Evolutionary conservation across 2,888 invertebrate genomes (phyloP).

Genomic region (Eugnorisma glareosa): DNA sequence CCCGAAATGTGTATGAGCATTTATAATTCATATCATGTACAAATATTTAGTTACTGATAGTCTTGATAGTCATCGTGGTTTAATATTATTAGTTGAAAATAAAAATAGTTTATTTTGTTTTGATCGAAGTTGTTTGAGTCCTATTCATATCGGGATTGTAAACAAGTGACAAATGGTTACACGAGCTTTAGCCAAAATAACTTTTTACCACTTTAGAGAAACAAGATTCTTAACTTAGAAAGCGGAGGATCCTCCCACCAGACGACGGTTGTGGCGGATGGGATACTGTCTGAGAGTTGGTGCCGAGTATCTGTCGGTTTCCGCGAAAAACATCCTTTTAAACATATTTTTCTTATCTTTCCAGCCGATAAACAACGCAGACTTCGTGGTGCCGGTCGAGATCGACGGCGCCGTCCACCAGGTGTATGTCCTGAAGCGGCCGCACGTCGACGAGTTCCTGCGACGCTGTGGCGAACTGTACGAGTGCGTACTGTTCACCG

Average conservation of each 20-base stretch:
- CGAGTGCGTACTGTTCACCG: constrained; percentile 99
- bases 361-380: constrained; percentile 99
- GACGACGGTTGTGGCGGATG: neutral
- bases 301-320: neutral
- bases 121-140: neutral
- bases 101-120: neutral
- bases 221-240: no score
- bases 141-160: neutral
- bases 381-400: constrained; percentile 99
- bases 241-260: neutral
- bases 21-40: neutral
- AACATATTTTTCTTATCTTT: constrained; percentile 70
- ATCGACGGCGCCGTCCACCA: constrained; percentile 99
- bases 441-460: constrained; percentile 99
- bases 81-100: neutral
- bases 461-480: constrained; percentile 99
- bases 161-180: neutral
- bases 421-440: constrained; percentile 99
- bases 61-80: constrained; percentile 6
- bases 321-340: neutral
- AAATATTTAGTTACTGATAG: constrained; percentile 4
- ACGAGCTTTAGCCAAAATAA: neutral
- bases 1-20: neutral
- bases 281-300: neutral
- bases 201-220: neutral